Evolutionary conservation across 2,888 invertebrate species (phyloP).

Genomic region (Bibio marci): DNA sequence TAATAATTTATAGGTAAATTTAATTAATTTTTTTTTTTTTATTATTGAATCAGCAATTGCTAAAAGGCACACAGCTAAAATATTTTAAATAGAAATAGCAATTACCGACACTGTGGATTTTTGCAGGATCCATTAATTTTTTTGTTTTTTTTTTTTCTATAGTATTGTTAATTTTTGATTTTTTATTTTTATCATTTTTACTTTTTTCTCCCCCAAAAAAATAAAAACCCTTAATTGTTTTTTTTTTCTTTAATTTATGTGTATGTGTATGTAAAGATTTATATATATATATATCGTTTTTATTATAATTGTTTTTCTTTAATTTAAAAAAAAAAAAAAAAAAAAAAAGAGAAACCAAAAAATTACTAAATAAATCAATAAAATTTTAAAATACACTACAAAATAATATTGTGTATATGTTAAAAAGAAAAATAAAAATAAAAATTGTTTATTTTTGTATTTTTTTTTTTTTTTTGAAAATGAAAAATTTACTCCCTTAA

Average conservation of each 20-base stretch:
- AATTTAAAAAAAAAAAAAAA: neutral
- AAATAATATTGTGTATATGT: neutral
- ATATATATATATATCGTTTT: too few species aligned
- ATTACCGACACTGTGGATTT: slow-evolving; percentile 15
- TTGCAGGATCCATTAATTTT: slow-evolving; percentile 4
- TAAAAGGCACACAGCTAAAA: slow-evolving; percentile 64
- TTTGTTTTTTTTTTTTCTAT: slow-evolving; percentile 8
- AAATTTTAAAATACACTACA: neutral
- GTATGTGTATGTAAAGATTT: too few species aligned
- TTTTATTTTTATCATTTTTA: neutral
- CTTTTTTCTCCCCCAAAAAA: too few species aligned
- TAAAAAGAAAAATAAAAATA: too few species aligned
- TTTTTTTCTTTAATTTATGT: too few species aligned
- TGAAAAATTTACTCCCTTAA: too few species aligned
- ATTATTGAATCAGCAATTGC: slow-evolving; percentile 43
- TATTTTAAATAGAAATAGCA: slow-evolving; percentile 33
- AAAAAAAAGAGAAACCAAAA: neutral
- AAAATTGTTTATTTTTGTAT: too few species aligned
- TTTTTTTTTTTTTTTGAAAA: too few species aligned
- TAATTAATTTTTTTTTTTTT: too few species aligned
- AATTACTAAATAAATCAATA: neutral
- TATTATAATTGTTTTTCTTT: neutral
- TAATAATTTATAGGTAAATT: too few species aligned
- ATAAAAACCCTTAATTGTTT: too few species aligned
- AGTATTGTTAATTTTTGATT: slow-evolving; percentile 4